Percentiles rank a stretch among this genome's conserved stretches.
Conservation (phyloP, 1,140 invertebrate species). For the Cepaea nemoralis region DNA sequence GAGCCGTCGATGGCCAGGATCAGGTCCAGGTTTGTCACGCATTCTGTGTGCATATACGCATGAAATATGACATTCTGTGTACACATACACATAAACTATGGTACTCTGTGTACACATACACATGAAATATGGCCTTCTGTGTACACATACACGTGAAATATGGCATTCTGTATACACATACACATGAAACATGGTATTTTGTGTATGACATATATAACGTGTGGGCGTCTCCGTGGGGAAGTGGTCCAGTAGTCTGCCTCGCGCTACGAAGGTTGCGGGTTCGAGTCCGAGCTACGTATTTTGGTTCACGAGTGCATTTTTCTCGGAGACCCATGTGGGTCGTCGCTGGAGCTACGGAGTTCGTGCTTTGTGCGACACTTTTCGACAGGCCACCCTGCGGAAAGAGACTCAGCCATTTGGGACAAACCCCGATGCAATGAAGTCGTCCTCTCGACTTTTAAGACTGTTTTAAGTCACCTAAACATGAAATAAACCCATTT, state of each 20-base stretch:
- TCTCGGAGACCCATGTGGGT: too few relatives aligned
- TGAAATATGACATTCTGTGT: not conserved
- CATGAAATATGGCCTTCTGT: not conserved
- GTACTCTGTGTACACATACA: not conserved
- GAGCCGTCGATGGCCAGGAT: slow-evolving; percentile 24
- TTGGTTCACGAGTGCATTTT: too few relatives aligned
- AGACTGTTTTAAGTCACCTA: not conserved
- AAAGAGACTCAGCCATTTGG: too few relatives aligned
- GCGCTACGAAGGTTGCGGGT: too few relatives aligned
- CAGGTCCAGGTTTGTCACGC: slow-evolving; percentile 9
- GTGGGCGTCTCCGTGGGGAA: not conserved
- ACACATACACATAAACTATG: not conserved
- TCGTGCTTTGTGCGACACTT: too few relatives aligned
- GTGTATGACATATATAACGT: not conserved
- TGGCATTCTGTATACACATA: not conserved
- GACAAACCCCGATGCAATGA: too few relatives aligned
- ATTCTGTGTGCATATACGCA: not conserved
- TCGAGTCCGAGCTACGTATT: too few relatives aligned
- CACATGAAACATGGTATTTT: not conserved
- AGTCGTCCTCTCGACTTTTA: too few relatives aligned
- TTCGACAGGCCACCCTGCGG: too few relatives aligned
- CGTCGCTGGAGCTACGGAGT: too few relatives aligned
- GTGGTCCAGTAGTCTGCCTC: not conserved
- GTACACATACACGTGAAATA: not conserved
- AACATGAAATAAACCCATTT: not conserved